Evolutionary conservation across 2,113 vertebrate genomes (phyloP).

Genomic region (Hydropotes inermis): DNA sequence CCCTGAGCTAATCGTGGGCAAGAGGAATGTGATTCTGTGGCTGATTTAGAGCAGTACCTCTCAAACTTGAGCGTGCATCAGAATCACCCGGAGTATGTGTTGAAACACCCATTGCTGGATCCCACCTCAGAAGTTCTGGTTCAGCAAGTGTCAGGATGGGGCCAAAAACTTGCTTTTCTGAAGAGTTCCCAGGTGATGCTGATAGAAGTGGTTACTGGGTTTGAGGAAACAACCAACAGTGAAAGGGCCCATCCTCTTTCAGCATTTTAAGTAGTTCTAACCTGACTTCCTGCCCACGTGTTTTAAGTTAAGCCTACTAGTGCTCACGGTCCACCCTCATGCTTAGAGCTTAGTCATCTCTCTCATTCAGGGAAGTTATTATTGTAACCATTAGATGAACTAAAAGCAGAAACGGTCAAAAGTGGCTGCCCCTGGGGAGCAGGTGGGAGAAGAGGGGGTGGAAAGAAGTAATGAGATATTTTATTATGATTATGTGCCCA

Average conservation of each 20-base stretch:
- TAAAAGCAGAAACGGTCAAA: conserved; percentile 27
- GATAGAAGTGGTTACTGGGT: neutral
- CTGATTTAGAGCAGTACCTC: neutral
- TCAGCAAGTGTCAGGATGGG: neutral
- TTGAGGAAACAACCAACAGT: neutral
- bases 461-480: neutral
- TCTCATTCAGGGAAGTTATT: neutral
- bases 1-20: neutral
- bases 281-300: conserved; percentile 27
- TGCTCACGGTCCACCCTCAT: neutral
- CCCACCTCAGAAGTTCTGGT: neutral
- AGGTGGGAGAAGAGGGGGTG: too few relatives aligned
- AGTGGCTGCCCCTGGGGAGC: neutral
- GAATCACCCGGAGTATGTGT: neutral
- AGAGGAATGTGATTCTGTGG: neutral
- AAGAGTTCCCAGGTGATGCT: neutral
- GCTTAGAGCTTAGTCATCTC: conserved; percentile 35
- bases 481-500: neutral
- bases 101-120: neutral
- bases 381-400: neutral
- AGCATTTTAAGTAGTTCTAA: neutral
- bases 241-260: neutral
- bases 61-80: neutral
- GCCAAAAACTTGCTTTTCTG: neutral
- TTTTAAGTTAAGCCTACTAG: neutral